A percentile compares a stretch with the other conserved stretches of the same genome.
These are phyloP conservation scores for Onchidella celtica DNA, from an alignment of 2,888 invertebrate genomes.

Conservation along the genomic window DNA sequence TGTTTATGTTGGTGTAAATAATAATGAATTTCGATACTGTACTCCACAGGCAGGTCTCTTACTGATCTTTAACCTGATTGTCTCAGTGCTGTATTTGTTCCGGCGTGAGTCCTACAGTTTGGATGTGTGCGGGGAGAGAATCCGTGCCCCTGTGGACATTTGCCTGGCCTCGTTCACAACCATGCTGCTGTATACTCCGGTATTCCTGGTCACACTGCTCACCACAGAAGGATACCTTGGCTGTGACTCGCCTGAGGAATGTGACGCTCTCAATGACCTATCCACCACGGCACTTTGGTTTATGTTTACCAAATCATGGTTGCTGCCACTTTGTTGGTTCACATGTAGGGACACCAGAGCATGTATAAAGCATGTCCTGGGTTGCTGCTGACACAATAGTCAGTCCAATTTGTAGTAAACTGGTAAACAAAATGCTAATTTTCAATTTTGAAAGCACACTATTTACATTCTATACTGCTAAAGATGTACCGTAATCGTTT, in stretches of 20 bases:
- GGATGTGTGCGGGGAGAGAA: conserved; percentile 57
- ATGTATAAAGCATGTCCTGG: conserved; percentile 43
- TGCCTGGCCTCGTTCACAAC: conserved; percentile 56
- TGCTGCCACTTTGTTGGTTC: conserved; percentile 55
- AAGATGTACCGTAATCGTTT: too few relatives aligned
- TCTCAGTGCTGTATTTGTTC: conserved; percentile 53
- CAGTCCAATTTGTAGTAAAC: too few relatives aligned
- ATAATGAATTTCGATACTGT: too few relatives aligned
- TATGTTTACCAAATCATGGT: conserved; percentile 55
- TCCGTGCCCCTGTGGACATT: conserved; percentile 58
- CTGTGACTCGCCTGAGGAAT: conserved; percentile 49
- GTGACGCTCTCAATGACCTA: conserved; percentile 48
- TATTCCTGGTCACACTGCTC: conserved; percentile 52
- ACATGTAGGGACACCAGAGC: conserved; percentile 53
- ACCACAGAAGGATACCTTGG: conserved; percentile 52
- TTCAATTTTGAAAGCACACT: too few relatives aligned
- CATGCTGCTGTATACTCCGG: conserved; percentile 55
- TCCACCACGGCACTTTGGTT: conserved; percentile 52
- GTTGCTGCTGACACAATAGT: not conserved
- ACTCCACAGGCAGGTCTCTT: conserved; percentile 43
- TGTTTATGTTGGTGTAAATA: too few relatives aligned
- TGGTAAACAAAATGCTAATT: too few relatives aligned
- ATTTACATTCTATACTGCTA: too few relatives aligned
- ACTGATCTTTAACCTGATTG: conserved; percentile 39
- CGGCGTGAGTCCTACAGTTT: conserved; percentile 54